Percentiles rank a stretch among this genome's conserved stretches.
Evolutionary conservation across 2,888 invertebrate genomes (phyloP).

Genomic region (Julus scanicus): DNA sequence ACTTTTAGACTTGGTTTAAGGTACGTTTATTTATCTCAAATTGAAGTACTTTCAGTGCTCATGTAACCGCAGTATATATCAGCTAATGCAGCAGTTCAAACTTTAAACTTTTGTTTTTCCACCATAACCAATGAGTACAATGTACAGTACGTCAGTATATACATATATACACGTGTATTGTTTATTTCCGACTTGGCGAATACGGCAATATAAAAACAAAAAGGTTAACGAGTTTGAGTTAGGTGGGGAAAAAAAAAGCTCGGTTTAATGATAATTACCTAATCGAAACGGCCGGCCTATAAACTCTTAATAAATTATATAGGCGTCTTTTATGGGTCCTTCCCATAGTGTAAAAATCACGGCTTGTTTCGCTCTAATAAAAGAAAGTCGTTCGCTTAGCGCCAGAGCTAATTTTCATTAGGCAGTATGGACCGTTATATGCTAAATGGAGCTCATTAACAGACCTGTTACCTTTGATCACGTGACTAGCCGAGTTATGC

Average conservation of each 20-base stretch:
- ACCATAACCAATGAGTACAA: too few relatives aligned
- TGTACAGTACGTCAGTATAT: too few relatives aligned
- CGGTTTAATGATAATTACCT: background rate
- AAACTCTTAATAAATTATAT: slow-evolving; percentile 41
- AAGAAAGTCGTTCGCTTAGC: slow-evolving; percentile 10
- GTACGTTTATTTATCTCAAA: too few relatives aligned
- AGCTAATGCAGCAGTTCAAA: too few relatives aligned
- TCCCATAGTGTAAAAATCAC: slow-evolving; percentile 3
- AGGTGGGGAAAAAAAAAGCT: background rate
- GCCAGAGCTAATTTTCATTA: slow-evolving; percentile 36
- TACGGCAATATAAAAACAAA: too few relatives aligned
- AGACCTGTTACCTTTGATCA: slow-evolving; percentile 31
- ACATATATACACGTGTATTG: too few relatives aligned
- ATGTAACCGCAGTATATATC: too few relatives aligned
- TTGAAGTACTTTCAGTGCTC: too few relatives aligned
- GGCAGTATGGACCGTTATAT: slow-evolving; percentile 17
- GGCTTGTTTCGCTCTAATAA: slow-evolving; percentile 36
- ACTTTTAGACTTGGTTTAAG: too few relatives aligned
- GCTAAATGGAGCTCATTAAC: slow-evolving; percentile 45
- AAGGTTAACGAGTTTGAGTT: slow-evolving; percentile 12
- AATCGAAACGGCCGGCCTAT: slow-evolving; percentile 32
- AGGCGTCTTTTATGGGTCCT: background rate
- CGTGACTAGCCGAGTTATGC: background rate
- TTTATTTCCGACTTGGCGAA: too few relatives aligned
- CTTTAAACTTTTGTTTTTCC: too few relatives aligned